Percentiles rank a stretch among this genome's conserved stretches.
Evolutionary conservation across 2,113 vertebrate genomes (phyloP).

Genomic region (Chloroceryle aenea): DNA sequence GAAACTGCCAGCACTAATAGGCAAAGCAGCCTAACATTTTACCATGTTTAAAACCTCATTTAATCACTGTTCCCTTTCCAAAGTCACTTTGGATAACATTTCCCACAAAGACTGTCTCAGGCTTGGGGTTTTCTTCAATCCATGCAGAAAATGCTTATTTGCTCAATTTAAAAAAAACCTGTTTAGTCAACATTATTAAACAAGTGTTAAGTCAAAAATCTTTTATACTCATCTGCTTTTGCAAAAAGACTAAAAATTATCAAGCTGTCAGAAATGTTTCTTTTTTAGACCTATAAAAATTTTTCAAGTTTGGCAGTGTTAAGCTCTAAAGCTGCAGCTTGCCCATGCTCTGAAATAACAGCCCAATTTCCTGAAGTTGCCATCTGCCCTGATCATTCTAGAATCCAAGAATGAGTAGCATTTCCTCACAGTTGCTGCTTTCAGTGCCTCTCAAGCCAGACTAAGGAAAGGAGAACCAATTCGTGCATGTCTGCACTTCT

Average conservation of each 20-base stretch:
- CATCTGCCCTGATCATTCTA: conserved; percentile 14
- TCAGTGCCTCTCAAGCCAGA: background rate
- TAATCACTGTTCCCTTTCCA: background rate
- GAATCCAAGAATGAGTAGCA: background rate
- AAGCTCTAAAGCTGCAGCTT: conserved; percentile 40
- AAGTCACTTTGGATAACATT: background rate
- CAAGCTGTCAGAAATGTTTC: conserved; percentile 42
- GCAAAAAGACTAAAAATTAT: conserved; percentile 32
- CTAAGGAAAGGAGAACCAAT: background rate
- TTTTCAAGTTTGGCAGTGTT: conserved; percentile 40
- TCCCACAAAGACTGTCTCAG: background rate
- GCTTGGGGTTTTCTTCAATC: background rate
- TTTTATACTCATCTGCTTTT: conserved; percentile 55
- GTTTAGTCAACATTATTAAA: conserved; percentile 63
- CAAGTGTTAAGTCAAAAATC: conserved; percentile 46
- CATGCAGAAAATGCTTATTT: background rate
- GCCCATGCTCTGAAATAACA: conserved; percentile 33
- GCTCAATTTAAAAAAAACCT: conserved; percentile 3
- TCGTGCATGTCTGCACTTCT: background rate
- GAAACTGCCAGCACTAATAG: background rate
- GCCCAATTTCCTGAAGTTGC: background rate
- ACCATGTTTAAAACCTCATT: background rate
- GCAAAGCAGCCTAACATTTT: background rate
- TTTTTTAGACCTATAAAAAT: conserved; percentile 38
- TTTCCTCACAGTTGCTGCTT: background rate